Base-by-base conservation (phyloP, 2,888 invertebrate genomes). In the Spilarctia lutea region DNA sequence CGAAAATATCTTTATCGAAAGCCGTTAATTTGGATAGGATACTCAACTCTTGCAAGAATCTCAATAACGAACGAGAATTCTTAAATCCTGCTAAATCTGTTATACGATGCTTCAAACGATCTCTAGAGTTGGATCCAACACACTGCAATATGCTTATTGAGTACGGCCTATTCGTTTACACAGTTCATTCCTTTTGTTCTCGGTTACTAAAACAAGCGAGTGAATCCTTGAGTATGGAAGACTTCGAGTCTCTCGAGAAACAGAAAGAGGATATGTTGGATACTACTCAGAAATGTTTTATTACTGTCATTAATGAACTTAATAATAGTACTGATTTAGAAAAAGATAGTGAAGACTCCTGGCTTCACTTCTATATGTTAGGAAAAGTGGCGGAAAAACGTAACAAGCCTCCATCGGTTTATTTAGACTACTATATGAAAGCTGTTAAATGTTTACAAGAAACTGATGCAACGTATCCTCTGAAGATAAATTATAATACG, bases 281-380 rank as follows among this genome's bases (percentile, higher is more conserved):
- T 81, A 97, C 97, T 35, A 97, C 99, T 0, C 96, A 97, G 68
- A 96, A 97, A 84, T 98, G 98, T 93, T 99, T 99, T 87, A 96
- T 96, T 48, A 96, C 97, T 48, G 97, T 97, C 2, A 96, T 97
- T 75, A 96, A 96, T 73, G 96, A 97, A 81, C 96, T 97, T 73
- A 96, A 96, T 76, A 94, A 92, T 68, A 94, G 91, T 76, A 91
- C 89, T 72, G 96, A 96, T 80, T 91, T 95, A 1, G 97, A 97
- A 73, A 96, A 96, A 79, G 92, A 96, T 0, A 97, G 97, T 80
- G 99, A 99, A 89, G 99, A 99, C 88, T 96, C 98, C 75, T 99
- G 99, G 99, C 95, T 99, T 56, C 97, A 98, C 87, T 98, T 98
- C 91, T 99, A 99, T 89, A 99, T 99, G 98, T 95, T 99, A n/a